Percentiles rank a stretch among this genome's conserved stretches.
These are phyloP conservation scores for Spongilla lacustris DNA, from an alignment of 37 sponge, comb jelly and placozoan species.

Conservation along the genomic window DNA sequence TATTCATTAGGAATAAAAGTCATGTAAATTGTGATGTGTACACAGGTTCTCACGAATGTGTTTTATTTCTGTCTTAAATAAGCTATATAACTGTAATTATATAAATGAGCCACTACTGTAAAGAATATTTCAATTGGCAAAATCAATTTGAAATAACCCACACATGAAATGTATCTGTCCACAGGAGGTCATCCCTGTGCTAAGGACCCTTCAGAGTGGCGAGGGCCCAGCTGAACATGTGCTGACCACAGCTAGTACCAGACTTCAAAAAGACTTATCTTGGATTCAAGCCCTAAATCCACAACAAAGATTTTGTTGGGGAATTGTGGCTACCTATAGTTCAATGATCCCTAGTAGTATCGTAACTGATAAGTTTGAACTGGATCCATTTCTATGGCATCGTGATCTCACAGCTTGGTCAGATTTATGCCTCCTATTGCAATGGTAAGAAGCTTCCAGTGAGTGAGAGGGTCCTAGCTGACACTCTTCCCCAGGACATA, in stretches of 20 bases:
- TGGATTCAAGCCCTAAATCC: constrained; percentile 38
- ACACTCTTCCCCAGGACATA: constrained; percentile 23
- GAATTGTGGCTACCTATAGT: constrained; percentile 42
- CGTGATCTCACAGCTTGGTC: neutral
- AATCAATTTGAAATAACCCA: too few relatives aligned
- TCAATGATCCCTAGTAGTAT: constrained; percentile 2
- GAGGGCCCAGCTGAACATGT: too few relatives aligned
- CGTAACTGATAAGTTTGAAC: neutral
- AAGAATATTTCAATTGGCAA: too few relatives aligned
- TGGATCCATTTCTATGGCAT: neutral
- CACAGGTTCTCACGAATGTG: too few relatives aligned
- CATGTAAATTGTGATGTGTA: too few relatives aligned
- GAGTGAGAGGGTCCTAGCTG: neutral
- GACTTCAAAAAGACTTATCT: neutral
- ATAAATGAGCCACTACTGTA: too few relatives aligned
- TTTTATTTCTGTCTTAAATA: neutral
- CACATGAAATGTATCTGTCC: too few relatives aligned
- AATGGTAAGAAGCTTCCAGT: neutral
- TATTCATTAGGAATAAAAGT: too few relatives aligned
- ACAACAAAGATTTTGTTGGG: constrained; percentile 67
- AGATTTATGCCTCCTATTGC: constrained; percentile 19
- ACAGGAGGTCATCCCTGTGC: too few relatives aligned
- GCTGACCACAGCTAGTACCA: too few relatives aligned
- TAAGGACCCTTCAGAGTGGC: too few relatives aligned
- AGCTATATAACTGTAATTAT: too few relatives aligned